Base-by-base conservation (phyloP, 1,140 invertebrate species). In the Spodoptera litura region DNA sequence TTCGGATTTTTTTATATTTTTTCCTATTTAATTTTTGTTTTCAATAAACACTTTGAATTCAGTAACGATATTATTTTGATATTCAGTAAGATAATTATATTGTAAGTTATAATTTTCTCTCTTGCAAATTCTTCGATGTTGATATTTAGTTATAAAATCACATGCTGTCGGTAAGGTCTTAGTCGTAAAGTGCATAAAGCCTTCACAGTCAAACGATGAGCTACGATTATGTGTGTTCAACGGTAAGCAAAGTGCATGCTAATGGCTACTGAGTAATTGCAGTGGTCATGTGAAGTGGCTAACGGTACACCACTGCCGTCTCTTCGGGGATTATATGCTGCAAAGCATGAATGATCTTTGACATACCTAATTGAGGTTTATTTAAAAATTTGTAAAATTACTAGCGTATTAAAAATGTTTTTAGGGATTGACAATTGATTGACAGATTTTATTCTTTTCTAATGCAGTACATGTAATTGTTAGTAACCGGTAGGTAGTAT, bases 201-300 rank as follows among this genome's bases (percentile, higher is more conserved):
- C 52, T 31, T 11, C 20, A 4, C 20, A 71, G 27, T 11, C 12
- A 13, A 73, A 58, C 70, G 38, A 59, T 73, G 71, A 73, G 71
- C 55, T 73, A 73, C 56, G 71, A 73, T 73, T 59, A 73, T 79
- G 71, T 74, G 49, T 62, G 38, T 53, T 55, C 55, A 77, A 78
- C 81, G 53, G 72, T 75, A 53, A 64, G 68, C 62, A 82, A 79
- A 86, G 83, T 83, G 80, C 83, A 83, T 79, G 76, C 70, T 83
- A 86, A 84, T 83, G 20, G 15, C 20, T 2, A 56, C 44, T 73
- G 61, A 62, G 79, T 81, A 79, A 79, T 80, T 82, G 79, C 79
- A 61, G 35, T 75, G 58, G 51, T 71, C 70, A 61, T 61, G 71
- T 73, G 71, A 73, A 73, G 62, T 76, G 59, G 12, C 20, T 81